A percentile compares a stretch with the other conserved stretches of the same genome.
These are phyloP conservation scores for Hippasteria phrygiana DNA, from an alignment of 53 echinoderm and acorn worm genomes.

Conservation along the genomic window DNA sequence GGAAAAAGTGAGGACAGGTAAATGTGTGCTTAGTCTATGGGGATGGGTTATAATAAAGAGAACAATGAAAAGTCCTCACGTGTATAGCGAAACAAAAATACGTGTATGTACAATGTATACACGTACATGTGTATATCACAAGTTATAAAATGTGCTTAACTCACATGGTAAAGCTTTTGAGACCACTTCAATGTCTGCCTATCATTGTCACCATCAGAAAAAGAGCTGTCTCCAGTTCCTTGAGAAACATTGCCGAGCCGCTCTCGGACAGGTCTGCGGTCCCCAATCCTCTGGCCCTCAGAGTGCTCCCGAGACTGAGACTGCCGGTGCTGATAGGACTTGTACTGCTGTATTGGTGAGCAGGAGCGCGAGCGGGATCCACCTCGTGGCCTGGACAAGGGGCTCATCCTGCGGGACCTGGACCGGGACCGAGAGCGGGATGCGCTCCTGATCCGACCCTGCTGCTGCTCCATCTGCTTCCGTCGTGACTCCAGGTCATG, in stretches of 20 bases:
- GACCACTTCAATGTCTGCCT: conserved; percentile 8
- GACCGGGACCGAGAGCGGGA: conserved; percentile 37
- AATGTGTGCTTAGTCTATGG: no score
- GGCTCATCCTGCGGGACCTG: conserved; percentile 8
- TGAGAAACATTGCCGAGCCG: conserved; percentile 69
- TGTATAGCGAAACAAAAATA: background rate
- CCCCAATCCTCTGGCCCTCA: conserved; percentile 26
- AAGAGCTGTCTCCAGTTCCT: background rate
- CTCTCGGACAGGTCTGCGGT: conserved; percentile 86
- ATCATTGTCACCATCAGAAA: conserved; percentile 19
- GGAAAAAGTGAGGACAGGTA: no score
- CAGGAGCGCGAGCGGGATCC: conserved; percentile 32
- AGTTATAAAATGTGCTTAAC: background rate
- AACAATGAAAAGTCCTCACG: no score
- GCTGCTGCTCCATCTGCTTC: conserved; percentile 67
- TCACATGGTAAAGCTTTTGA: conserved; percentile 21
- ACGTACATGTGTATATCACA: background rate
- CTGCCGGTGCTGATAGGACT: conserved; percentile 13
- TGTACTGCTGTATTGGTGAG: conserved; percentile 24
- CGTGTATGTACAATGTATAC: background rate
- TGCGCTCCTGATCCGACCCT: background rate
- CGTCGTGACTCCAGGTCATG: conserved; percentile 76
- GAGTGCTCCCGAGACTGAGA: conserved; percentile 26
- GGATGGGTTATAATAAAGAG: no score
- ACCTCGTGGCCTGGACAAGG: background rate